phyloP scores from a whole-genome alignment of 2,113 vertebrate genomes.

The Rhea americana region DNA sequence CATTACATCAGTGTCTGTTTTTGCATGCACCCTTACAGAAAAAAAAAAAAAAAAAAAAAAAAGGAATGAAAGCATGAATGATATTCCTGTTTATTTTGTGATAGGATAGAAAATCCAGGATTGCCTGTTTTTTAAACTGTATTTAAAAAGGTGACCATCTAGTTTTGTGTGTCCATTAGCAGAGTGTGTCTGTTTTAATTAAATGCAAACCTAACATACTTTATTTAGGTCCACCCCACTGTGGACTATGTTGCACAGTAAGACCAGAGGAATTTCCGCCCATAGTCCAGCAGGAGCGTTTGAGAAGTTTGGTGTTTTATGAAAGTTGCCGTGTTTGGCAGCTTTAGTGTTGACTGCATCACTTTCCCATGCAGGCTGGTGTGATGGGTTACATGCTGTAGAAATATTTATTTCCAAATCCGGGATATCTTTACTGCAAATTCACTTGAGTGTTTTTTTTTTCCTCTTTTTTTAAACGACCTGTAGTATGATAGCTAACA shows the following conservation, averaged over 20 bases:
- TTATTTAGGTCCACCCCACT: background rate
- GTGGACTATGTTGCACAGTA: background rate
- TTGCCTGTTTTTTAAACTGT: background rate
- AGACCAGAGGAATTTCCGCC: background rate
- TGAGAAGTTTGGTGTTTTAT: background rate
- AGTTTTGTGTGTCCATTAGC: background rate
- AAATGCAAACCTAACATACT: background rate
- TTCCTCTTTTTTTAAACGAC: accelerated
- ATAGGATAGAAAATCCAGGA: background rate
- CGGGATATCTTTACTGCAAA: background rate
- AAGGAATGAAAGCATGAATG: too few species aligned
- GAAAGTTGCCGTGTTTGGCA: background rate
- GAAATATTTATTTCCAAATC: background rate
- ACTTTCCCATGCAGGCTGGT: background rate
- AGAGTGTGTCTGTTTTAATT: background rate
- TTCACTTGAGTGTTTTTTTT: background rate
- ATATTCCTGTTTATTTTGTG: background rate
- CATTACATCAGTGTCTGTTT: background rate
- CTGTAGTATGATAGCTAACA: background rate
- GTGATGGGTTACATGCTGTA: background rate
- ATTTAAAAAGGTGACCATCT: background rate
- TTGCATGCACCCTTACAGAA: background rate
- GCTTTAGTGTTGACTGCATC: background rate
- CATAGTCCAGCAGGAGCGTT: background rate
- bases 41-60: background rate